Base-by-base conservation (phyloP, 2,888 invertebrate genomes). In the Volucella inflata region DNA sequence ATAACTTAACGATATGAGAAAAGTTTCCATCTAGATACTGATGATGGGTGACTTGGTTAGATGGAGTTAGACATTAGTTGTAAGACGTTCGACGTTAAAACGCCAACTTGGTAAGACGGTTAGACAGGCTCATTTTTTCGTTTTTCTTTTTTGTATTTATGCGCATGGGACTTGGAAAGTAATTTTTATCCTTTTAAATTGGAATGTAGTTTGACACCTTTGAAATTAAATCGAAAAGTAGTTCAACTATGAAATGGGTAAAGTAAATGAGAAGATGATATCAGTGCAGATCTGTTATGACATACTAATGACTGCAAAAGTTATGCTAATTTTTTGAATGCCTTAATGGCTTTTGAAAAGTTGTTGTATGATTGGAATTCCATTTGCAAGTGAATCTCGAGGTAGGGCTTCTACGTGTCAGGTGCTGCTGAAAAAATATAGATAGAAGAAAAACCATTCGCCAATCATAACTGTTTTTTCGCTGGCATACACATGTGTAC, bases 1-100 rank as follows among this genome's bases (percentile, higher is more conserved):
- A 82, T 77, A 72, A 77, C 77, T 82, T 42, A 68, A 38, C 50
- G 77, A 72, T 77, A 82, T 74, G 53, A 64, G 74, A 78, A 83
- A 83, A 83, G 62, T 83, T 83, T 83, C 12, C 64, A 74, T 83
- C 83, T 70, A 67, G 75, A 79, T 84, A 79, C 59, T 70, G 42
- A 71, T 70, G 79, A 79, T 84, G 74, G 84, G 74, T 60, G 48
- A 53, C 51, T 62, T 64, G 11, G 46, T 38, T 40, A 48, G 44
- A n/a, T n/a, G 36, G 14, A 30, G 30, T 30, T 30, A 30, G 30
- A 30, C 30, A 30, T 30, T 30, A 30, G 4, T 6, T 30, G 30
- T 30, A 30, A 30, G 30, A 30, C 30, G 30, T 30, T 30, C 30
- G 30, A 30, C 30, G 30, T 30, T 30, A 30, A 30, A 2, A 30